Conservation (phyloP, 2,888 invertebrate genomes). For the Cistogaster globosa region DNA sequence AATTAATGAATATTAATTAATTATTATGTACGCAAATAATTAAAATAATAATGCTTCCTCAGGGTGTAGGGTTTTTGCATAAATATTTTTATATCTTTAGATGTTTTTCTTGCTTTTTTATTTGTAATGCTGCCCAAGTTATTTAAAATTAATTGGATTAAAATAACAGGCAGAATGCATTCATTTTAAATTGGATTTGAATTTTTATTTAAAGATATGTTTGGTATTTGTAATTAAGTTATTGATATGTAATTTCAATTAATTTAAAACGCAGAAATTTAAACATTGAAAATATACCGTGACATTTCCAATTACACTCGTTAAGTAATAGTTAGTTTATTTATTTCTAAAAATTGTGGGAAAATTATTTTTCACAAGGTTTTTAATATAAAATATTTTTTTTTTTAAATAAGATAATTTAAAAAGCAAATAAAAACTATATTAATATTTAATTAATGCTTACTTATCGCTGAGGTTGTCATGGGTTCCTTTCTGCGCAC, state of each 20-base stretch:
- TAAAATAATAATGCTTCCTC: conserved; percentile 41
- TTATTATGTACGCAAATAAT: conserved; percentile 63
- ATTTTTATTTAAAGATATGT: not conserved
- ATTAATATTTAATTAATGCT: too few relatives aligned
- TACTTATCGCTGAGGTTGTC: too few relatives aligned
- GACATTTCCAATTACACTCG: too few relatives aligned
- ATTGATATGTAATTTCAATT: conserved; percentile 25
- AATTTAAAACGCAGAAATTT: conserved; percentile 3
- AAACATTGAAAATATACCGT: not conserved
- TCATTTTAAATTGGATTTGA: not conserved
- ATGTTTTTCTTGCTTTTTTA: not conserved
- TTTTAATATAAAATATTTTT: too few relatives aligned
- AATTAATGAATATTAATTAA: conserved; percentile 56
- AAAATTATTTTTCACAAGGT: too few relatives aligned
- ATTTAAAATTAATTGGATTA: conserved; percentile 41
- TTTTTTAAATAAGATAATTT: too few relatives aligned
- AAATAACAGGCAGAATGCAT: not conserved
- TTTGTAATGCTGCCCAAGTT: not conserved
- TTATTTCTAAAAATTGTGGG: too few relatives aligned
- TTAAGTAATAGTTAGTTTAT: too few relatives aligned
- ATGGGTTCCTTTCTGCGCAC: too few relatives aligned
- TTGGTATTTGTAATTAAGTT: conserved; percentile 36
- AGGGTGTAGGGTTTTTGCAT: too few relatives aligned
- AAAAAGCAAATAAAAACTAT: too few relatives aligned
- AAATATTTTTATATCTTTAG: not conserved